Conservation (phyloP, 2,797 vertebrate genomes). For the Zenarchopterus dispar region DNA sequence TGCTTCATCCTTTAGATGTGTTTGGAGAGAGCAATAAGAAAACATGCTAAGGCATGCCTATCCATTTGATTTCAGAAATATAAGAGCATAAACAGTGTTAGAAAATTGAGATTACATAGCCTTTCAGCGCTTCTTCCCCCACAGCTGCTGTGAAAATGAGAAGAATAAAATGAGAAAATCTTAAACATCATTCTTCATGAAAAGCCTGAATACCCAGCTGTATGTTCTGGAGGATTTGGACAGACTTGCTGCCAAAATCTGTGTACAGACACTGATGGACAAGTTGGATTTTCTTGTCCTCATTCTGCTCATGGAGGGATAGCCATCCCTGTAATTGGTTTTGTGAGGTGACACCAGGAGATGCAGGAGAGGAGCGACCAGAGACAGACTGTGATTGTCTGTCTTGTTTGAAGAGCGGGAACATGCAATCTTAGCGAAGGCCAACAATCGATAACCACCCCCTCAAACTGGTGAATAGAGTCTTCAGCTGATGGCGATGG, state of each 20-base stretch:
- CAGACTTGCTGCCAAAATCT: constrained; percentile 31
- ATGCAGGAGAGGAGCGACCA: no score
- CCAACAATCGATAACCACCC: no score
- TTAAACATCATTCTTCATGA: constrained; percentile 36
- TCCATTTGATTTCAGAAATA: constrained; percentile 29
- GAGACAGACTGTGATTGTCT: no score
- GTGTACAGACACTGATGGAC: no score
- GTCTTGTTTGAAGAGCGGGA: no score
- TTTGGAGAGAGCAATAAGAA: not conserved
- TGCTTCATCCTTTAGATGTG: not conserved
- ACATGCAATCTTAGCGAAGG: no score
- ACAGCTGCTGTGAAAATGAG: constrained; percentile 18
- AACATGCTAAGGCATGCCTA: not conserved
- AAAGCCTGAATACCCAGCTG: constrained; percentile 31
- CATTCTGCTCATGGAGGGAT: no score
- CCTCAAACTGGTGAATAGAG: no score
- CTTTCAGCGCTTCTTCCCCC: constrained; percentile 34
- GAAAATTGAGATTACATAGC: constrained; percentile 40
- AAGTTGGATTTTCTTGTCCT: no score
- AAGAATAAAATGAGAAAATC: constrained; percentile 30
- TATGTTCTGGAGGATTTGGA: constrained; percentile 32
- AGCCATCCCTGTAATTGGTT: no score
- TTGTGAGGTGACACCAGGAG: no score
- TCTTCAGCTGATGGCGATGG: no score
- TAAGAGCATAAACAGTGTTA: constrained; percentile 8